Base-by-base conservation (phyloP, 2,888 invertebrate species). In the Plutella xylostella region DNA sequence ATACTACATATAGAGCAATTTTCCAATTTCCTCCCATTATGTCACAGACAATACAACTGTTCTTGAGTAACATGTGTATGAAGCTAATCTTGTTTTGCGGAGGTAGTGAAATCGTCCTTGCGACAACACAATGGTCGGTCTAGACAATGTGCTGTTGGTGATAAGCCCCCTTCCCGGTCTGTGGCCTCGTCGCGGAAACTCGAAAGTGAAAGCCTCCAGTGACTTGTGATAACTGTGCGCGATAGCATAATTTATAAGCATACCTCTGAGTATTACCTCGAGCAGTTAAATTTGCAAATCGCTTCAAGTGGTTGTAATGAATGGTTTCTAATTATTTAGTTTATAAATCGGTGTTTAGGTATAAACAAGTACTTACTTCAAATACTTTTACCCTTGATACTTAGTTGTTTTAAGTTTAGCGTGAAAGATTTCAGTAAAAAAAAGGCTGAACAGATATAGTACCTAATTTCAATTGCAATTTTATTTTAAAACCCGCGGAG, bases 51-150 rank as follows among this genome's bases (percentile, higher is more conserved):
- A 48, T 47, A 63, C 58, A n/a, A n/a, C n/a, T n/a, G n/a, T 59
- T 58, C 60, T 60, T 49, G 55, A 57, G 60, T 58, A 63, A 48
- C 45, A 25, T 25, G 39, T 39, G 39, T 39, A 54, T 58, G 51
- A 51, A 50, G 51, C 55, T 57, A 60, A 59, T 61, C 58, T 56
- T 49, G 57, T 56, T 54, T 40, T 56, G 53, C 5, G 45, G 45
- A 46, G 52, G 53, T 19, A 40, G 73, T 68, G 77, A 76, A 78
- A 75, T 70, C 71, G 73, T 75, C 73, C 75, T 75, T 77, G 72
- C 53, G 49, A 68, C 25, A n/a, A 18, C 66, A 68, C 68, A 66
- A 60, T 52, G 51, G 50, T 48, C 45, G 50, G n/a, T n/a, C 52
- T 52, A 65, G 58, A 77, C 76, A 79, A 77, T 78, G 66, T 57